A percentile compares a stretch with the other conserved stretches of the same genome.
These are phyloP conservation scores for Sceliomorpha sp. DNA, from an alignment of 2,888 invertebrate species.

Conservation along the genomic window DNA sequence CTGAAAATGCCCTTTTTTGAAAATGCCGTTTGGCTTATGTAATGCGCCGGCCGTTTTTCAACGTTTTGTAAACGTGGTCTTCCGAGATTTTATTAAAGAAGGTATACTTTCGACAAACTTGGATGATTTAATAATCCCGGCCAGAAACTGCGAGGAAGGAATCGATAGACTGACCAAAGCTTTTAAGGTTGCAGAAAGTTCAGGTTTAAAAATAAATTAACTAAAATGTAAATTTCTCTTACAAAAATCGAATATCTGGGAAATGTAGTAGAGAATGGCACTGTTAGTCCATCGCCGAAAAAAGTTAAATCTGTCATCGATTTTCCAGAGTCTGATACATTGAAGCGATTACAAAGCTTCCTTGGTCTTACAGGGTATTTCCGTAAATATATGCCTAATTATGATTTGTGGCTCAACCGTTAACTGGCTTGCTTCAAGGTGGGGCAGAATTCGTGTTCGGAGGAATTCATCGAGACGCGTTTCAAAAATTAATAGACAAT, in stretches of 20 bases:
- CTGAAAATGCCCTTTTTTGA: slow-evolving; percentile 55
- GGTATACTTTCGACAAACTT: slow-evolving; percentile 23
- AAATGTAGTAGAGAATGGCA: neutral
- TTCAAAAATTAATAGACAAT: neutral
- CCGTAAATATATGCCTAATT: neutral
- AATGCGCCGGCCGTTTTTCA: slow-evolving; percentile 32
- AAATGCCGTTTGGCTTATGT: slow-evolving; percentile 40
- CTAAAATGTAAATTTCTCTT: slow-evolving; percentile 24
- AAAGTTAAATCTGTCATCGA: slow-evolving; percentile 5
- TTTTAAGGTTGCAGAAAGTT: slow-evolving; percentile 9
- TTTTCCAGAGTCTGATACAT: neutral
- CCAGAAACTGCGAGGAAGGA: slow-evolving; percentile 9
- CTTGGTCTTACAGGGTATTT: slow-evolving; percentile 6
- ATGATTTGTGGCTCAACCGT: slow-evolving; percentile 54
- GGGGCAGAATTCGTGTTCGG: slow-evolving; percentile 31
- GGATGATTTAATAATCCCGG: slow-evolving; percentile 37
- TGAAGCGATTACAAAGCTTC: slow-evolving; percentile 6
- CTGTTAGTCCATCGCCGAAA: slow-evolving; percentile 6
- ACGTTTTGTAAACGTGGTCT: slow-evolving; percentile 28
- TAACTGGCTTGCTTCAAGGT: slow-evolving; percentile 55
- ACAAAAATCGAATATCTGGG: slow-evolving; percentile 7
- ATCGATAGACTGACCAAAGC: slow-evolving; percentile 15
- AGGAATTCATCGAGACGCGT: neutral
- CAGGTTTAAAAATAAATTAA: slow-evolving; percentile 29
- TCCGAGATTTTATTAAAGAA: slow-evolving; percentile 16